Conservation (phyloP, 2,113 vertebrate species). For the Oostethus manadensis region DNA sequence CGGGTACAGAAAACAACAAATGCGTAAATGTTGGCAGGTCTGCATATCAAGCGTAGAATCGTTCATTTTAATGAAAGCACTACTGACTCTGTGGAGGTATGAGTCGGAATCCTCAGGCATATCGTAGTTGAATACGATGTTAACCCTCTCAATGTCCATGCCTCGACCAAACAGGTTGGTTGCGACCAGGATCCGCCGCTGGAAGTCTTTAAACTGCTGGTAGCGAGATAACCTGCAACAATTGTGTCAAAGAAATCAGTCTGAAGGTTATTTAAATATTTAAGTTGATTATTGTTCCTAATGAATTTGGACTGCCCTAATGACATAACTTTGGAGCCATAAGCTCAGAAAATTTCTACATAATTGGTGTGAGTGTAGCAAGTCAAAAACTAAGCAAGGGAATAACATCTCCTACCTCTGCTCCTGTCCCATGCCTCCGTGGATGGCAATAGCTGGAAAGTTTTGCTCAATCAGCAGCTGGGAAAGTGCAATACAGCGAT, state of each 20-base stretch:
- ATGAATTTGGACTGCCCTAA: too few species aligned
- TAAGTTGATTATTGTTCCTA: too few species aligned
- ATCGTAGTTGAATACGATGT: slow-evolving; percentile 88
- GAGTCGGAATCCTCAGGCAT: slow-evolving; percentile 88
- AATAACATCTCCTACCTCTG: slow-evolving; percentile 71
- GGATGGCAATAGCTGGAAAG: slow-evolving; percentile 86
- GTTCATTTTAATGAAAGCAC: too few species aligned
- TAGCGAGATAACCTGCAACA: slow-evolving; percentile 76
- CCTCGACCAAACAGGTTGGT: slow-evolving; percentile 85
- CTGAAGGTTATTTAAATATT: too few species aligned
- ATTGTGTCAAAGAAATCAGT: too few species aligned
- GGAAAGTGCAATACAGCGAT: slow-evolving; percentile 84
- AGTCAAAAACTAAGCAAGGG: neutral
- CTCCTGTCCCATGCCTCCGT: slow-evolving; percentile 83
- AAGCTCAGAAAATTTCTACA: too few species aligned
- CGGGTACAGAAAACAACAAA: too few species aligned
- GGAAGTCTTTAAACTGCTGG: slow-evolving; percentile 89
- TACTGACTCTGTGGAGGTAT: slow-evolving; percentile 81
- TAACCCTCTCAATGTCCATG: slow-evolving; percentile 87
- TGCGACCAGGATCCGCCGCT: slow-evolving; percentile 83
- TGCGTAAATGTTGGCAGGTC: too few species aligned
- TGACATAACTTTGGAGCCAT: too few species aligned
- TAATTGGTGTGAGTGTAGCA: slow-evolving; percentile 9
- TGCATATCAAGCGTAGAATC: too few species aligned
- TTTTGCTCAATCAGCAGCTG: slow-evolving; percentile 87